Conservation (phyloP, 2,888 invertebrate species). For the Trachelus iudaicus region DNA sequence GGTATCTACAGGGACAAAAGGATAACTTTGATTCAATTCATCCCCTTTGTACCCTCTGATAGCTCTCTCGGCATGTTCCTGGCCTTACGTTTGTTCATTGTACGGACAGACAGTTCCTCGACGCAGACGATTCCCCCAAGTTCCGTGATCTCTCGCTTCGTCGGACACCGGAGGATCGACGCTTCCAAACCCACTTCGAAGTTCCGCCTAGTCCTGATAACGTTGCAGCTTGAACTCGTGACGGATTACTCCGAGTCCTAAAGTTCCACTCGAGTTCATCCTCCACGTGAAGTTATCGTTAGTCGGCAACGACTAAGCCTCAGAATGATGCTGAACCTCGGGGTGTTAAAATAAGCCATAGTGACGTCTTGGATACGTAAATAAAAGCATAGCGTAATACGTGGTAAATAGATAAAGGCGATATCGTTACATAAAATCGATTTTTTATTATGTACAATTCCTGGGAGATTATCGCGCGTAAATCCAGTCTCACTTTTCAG, state of each 20-base stretch:
- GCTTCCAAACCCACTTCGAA: background rate
- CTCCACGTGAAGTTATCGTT: background rate
- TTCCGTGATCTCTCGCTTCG: background rate
- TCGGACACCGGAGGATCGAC: background rate
- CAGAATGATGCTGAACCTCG: background rate
- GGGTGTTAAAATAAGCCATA: background rate
- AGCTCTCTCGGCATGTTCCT: background rate
- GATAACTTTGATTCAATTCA: conserved; percentile 16
- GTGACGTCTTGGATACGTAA: background rate
- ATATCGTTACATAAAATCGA: background rate
- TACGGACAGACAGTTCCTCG: background rate
- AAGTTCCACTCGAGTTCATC: background rate
- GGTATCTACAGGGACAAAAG: conserved; percentile 1
- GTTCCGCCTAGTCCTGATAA: background rate
- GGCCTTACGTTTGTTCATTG: background rate
- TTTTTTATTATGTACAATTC: background rate
- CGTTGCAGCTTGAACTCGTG: background rate
- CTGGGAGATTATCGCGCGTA: background rate
- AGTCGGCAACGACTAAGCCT: background rate
- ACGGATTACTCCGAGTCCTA: background rate
- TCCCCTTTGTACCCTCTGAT: background rate
- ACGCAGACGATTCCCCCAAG: background rate
- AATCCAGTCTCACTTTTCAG: background rate
- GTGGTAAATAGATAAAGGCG: background rate
- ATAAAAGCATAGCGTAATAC: background rate